These are phyloP conservation scores for Arion vulgaris DNA, from an alignment of 1,140 invertebrate genomes.

Conservation along the genomic window DNA sequence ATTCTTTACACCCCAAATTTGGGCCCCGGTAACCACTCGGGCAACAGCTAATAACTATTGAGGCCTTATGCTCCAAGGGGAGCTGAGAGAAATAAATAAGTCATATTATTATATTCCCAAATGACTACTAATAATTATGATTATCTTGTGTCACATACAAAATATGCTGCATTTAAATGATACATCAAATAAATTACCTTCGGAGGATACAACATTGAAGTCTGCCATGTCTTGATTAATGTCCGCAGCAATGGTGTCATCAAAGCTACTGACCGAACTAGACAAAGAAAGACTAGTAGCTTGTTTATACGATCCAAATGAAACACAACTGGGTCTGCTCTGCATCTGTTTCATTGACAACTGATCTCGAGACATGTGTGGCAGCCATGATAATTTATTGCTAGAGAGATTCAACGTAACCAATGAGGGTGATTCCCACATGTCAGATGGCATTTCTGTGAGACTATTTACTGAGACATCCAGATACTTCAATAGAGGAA, in stretches of 20 bases:
- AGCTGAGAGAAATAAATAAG: no score
- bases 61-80: no score
- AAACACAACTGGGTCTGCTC: background rate
- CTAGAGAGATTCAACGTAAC: slow-evolving; percentile 90
- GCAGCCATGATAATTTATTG: slow-evolving; percentile 89
- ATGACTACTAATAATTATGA: no score
- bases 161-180: no score
- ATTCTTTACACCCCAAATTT: no score
- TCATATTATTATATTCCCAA: no score
- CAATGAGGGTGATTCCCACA: slow-evolving; percentile 81
- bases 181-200: background rate
- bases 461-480: slow-evolving; percentile 96
- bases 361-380: slow-evolving; percentile 64
- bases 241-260: background rate
- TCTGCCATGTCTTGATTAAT: background rate
- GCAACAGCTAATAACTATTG: no score
- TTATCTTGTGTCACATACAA: no score
- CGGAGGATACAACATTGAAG: background rate
- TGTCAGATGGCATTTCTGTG: slow-evolving; percentile 84
- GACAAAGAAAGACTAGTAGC: slow-evolving; percentile 11
- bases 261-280: slow-evolving; percentile 4
- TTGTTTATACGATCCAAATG: background rate
- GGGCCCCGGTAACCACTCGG: no score
- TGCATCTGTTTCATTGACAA: background rate
- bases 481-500: slow-evolving; percentile 85